These are phyloP conservation scores for Malacosoma neustria DNA, from an alignment of 2,888 invertebrate genomes.

Conservation along the genomic window DNA sequence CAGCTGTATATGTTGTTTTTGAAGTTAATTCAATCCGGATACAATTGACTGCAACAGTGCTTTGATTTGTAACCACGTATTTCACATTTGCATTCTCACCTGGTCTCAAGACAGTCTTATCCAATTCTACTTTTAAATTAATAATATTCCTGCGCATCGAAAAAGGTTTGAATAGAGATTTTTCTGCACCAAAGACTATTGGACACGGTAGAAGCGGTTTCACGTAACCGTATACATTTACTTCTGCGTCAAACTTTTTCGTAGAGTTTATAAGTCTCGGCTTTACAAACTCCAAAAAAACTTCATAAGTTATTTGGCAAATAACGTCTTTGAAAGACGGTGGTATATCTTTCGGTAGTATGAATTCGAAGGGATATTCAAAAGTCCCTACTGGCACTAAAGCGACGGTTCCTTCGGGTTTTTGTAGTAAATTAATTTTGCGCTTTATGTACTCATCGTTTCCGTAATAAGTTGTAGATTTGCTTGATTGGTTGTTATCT, in stretches of 20 bases:
- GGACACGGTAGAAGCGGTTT: constrained; percentile 2
- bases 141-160: constrained; percentile 1
- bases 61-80: constrained; percentile 8
- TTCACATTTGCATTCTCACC: constrained; percentile 9
- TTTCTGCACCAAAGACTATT: constrained; percentile 10
- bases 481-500: background rate
- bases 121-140: constrained; percentile 8
- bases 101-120: constrained; percentile 8
- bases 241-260: constrained; percentile 8
- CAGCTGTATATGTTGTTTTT: constrained; percentile 9
- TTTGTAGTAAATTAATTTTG: constrained; percentile 4
- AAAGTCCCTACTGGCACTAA: constrained; percentile 7
- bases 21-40: constrained; percentile 6
- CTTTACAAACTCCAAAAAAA: constrained; percentile 12
- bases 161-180: constrained; percentile 10
- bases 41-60: constrained; percentile 6
- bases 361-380: constrained; percentile 12
- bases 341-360: constrained; percentile 12
- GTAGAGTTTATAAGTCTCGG: constrained; percentile 9
- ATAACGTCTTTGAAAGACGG: constrained; percentile 8
- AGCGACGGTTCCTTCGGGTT: constrained; percentile 1
- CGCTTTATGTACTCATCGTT: constrained; percentile 6
- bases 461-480: constrained; percentile 4
- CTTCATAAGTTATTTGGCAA: constrained; percentile 8
- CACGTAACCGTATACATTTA: constrained; percentile 13